Base-by-base conservation (phyloP, 2,888 invertebrate genomes). In the Aphodius granarius region DNA sequence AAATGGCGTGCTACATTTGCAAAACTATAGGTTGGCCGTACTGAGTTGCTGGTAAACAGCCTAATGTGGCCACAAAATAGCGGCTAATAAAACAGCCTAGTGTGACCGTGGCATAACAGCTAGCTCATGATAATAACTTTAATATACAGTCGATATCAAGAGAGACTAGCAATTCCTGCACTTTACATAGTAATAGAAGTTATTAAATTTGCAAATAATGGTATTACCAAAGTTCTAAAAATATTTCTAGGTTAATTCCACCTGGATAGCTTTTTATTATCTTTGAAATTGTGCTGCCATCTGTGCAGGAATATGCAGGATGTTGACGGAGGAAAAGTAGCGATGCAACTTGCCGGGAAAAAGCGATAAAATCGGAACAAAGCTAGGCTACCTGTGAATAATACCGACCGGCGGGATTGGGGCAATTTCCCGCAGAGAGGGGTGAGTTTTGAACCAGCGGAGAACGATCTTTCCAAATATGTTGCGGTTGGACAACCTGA, bases 181-280 rank as follows among this genome's bases (percentile, higher is more conserved):
- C n/a, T n/a, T n/a, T n/a, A n/a, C n/a, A n/a, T n/a, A n/a, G n/a
- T n/a, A n/a, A 16, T 43, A 23, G 63, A 71, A 18, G 13, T 15
- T 71, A 4, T 20, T 17, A 71, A 6, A 63, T 16, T 43, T 43
- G n/a, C 16, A n/a, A n/a, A n/a, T n/a, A n/a, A n/a, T n/a, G 71
- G n/a, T 3, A 19, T 43, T 16, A 43, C 63, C 43, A 43, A 43
- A 9, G 43, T 13, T 6, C 43, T 43, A 43, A 79, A 81, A 82
- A 82, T 83, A 81, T 83, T 82, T 81, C 81, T 82, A 80, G 81
- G 80, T 81, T 81, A 81, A 82, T 82, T 83, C 81, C 82, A 78
- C 79, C 77, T 80, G 80, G 81, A 78, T 82, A 81, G 83, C 81
- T 83, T 83, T 83, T 83, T 81, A 83, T 83, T 82, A 82, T 81